phyloP scores from a whole-genome alignment of 2,113 vertebrate species.

The Nibea coibor region DNA sequence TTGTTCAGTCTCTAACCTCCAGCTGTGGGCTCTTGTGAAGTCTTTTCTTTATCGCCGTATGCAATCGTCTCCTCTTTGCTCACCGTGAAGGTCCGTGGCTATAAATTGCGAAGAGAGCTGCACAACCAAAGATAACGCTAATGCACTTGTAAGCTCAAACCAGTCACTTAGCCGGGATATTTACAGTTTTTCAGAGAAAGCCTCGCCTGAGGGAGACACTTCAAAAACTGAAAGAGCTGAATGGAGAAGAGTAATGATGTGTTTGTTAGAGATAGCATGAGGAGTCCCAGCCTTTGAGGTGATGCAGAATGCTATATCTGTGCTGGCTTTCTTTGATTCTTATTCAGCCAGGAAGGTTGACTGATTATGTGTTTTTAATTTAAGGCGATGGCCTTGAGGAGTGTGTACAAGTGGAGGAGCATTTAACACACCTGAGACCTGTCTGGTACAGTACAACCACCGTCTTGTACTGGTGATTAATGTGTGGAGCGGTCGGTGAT shows the following conservation, averaged over 20 bases:
- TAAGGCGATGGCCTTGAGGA: conserved; percentile 16
- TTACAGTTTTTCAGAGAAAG: conserved; percentile 61
- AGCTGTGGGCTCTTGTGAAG: conserved; percentile 29
- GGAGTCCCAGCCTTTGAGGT: conserved; percentile 50
- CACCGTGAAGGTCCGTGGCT: conserved; percentile 38
- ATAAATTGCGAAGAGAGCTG: conserved; percentile 57
- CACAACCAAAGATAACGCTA: conserved; percentile 61
- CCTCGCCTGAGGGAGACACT: conserved; percentile 48
- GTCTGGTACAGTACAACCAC: conserved; percentile 14
- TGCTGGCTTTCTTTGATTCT: conserved; percentile 29
- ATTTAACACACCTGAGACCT: conserved; percentile 30
- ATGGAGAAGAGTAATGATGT: conserved; percentile 63
- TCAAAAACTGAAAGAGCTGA: conserved; percentile 61
- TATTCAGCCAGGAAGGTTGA: conserved; percentile 36
- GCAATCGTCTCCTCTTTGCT: conserved; percentile 44
- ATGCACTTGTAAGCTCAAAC: conserved; percentile 63
- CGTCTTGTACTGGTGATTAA: conserved; percentile 22
- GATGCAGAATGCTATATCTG: conserved; percentile 34
- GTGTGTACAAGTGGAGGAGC: conserved; percentile 29
- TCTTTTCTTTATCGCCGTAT: conserved; percentile 35
- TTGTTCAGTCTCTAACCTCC: conserved; percentile 30
- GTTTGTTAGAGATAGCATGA: conserved; percentile 56
- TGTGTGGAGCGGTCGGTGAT: not conserved
- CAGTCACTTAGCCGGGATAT: conserved; percentile 68
- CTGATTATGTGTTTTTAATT: conserved; percentile 46